These are phyloP conservation scores for Oenanthe oenanthe DNA, from an alignment of 2,113 vertebrate species.

Conservation along the genomic window DNA sequence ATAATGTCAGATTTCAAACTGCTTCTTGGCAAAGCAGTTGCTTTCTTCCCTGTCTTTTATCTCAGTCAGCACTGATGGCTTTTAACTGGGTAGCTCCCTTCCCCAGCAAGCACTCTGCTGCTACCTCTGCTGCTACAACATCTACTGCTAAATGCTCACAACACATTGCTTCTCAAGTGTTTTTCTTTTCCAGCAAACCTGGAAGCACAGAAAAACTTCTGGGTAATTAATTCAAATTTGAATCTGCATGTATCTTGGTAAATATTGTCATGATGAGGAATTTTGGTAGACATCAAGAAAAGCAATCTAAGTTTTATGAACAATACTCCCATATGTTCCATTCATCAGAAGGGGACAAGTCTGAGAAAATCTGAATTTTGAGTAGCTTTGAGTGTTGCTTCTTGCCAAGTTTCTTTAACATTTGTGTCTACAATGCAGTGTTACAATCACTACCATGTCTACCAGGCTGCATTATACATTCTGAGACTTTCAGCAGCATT, in stretches of 20 bases:
- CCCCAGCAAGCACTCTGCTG: slow-evolving; percentile 1
- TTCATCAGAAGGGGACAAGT: slow-evolving; percentile 68
- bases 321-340: slow-evolving; percentile 71
- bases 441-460: slow-evolving; percentile 66
- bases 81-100: slow-evolving; percentile 49
- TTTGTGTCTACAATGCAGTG: slow-evolving; percentile 64
- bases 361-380: slow-evolving; percentile 71
- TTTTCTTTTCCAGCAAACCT: slow-evolving; percentile 48
- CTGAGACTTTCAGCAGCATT: slow-evolving; percentile 59
- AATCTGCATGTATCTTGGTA: slow-evolving; percentile 61
- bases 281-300: slow-evolving; percentile 66
- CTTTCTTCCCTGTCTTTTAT: slow-evolving; percentile 43
- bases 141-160: slow-evolving; percentile 37
- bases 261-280: slow-evolving; percentile 62
- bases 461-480: slow-evolving; percentile 63
- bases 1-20: slow-evolving; percentile 48
- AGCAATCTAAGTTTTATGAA: slow-evolving; percentile 69
- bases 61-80: slow-evolving; percentile 18
- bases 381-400: slow-evolving; percentile 54
- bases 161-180: slow-evolving; percentile 20
- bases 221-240: slow-evolving; percentile 66
- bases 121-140: slow-evolving; percentile 53
- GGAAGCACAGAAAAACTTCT: slow-evolving; percentile 42
- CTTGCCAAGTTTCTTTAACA: slow-evolving; percentile 69
- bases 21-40: slow-evolving; percentile 33